Evolutionary conservation across 2,888 invertebrate genomes (phyloP), one percentile per base, ranked within the genome.

Genomic region (Hirtodrosophila duncani): DNA sequence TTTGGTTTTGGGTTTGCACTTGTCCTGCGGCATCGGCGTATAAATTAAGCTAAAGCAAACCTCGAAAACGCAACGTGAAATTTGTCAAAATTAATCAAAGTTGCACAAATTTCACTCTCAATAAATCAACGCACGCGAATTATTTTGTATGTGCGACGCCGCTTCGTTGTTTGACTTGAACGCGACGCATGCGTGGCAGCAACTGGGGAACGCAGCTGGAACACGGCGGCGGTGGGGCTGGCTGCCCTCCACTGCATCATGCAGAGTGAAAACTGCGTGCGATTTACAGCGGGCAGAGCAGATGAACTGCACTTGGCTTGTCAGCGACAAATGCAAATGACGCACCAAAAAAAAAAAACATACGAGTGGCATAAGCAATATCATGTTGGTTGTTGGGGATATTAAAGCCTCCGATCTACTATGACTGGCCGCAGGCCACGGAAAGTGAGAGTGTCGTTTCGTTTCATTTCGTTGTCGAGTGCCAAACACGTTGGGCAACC

Each of bases 61-160:
- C 3, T 7, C 2, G 16, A 18, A 33, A 37, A 23, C 9, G 21
- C 24, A 51, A 23, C 45, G 53, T 20, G 26, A 77, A 78, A 78
- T 81, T 78, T 70, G 81, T 79, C 79, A 78, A 69, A 78, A 78
- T 75, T 80, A 78, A 80, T 78, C 81, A 75, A 81, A 57, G 57
- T 50, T 53, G 13, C 34, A 61, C 64, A 42, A 59, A 78, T 75
- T 80, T 75, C 74, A 75, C 74, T 75, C 78, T 62, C 72, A 52
- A 74, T 74, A 74, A 74, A 74, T 74, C 74, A 80, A 44, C 53
- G 62, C 41, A 57, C 26, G 44, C 17, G 7, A n/a, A 7, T 11
- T 3, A n/a, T 16, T 8, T 8, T n/a, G 36, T 7, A 10, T 10
- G 18, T 9, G 34, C 7, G 13, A n/a, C n/a, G n/a, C n/a, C n/a